Conservation (phyloP, 1,140 invertebrate species). For the Drosophila triauraria region DNA sequence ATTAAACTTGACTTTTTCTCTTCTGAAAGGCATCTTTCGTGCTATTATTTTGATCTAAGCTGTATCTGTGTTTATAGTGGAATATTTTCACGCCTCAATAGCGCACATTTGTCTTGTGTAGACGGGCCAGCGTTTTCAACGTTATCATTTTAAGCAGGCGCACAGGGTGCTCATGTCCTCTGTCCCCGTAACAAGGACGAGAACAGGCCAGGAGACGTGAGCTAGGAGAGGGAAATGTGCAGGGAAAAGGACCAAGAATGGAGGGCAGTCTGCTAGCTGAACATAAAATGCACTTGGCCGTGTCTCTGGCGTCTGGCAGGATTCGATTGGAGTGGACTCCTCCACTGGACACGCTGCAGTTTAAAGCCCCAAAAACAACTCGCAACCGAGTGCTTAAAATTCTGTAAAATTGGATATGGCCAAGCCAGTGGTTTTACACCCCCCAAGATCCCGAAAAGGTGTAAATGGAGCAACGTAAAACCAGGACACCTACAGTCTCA, state of each 20-base stretch:
- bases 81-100: conserved; percentile 82
- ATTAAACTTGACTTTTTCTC: background rate
- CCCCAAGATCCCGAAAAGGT: conserved; percentile 46
- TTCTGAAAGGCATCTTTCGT: background rate
- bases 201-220: conserved; percentile 44
- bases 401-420: conserved; percentile 67
- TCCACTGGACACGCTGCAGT: conserved; percentile 24
- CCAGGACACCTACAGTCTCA: conserved; percentile 10
- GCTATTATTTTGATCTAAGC: background rate
- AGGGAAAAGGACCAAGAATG: conserved; percentile 17
- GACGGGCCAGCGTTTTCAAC: conserved; percentile 69
- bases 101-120: conserved; percentile 78
- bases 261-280: conserved; percentile 51
- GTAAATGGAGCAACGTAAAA: conserved; percentile 44
- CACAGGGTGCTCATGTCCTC: conserved; percentile 43
- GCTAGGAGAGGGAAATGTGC: background rate
- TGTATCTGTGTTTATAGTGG: conserved; percentile 74
- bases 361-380: conserved; percentile 54
- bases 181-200: conserved; percentile 40
- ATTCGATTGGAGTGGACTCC: conserved; percentile 34
- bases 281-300: conserved; percentile 74
- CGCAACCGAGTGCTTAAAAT: conserved; percentile 57
- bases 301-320: conserved; percentile 43
- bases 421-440: conserved; percentile 43
- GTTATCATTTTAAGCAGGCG: conserved; percentile 81